Percentiles rank a stretch among this genome's conserved stretches.
Evolutionary conservation across 1,140 invertebrate genomes (phyloP).

Genomic region (Drosophila equinoxialis): DNA sequence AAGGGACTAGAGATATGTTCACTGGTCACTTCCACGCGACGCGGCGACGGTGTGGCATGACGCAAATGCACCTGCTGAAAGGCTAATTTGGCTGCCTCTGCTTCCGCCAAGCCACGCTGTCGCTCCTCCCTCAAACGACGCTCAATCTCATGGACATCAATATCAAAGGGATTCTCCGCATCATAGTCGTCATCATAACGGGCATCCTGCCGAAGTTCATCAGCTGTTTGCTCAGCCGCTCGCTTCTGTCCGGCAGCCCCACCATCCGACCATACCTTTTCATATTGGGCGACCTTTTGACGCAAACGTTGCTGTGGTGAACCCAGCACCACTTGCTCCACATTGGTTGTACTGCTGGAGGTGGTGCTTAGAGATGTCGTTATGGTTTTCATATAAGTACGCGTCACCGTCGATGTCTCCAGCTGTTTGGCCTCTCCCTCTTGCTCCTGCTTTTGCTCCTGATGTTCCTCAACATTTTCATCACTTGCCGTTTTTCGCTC

Average conservation of each 20-base stretch:
- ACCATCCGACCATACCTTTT: constrained; percentile 88
- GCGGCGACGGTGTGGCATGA: constrained; percentile 84
- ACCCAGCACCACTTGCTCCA: constrained; percentile 40
- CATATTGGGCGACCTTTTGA: constrained; percentile 90
- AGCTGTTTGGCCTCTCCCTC: constrained; percentile 55
- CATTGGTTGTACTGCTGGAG: constrained; percentile 45
- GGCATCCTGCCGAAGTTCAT: constrained; percentile 49
- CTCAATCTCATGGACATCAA: constrained; percentile 86
- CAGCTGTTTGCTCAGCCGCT: constrained; percentile 55
- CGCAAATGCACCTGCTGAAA: constrained; percentile 85
- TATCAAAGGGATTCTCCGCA: constrained; percentile 74
- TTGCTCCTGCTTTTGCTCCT: constrained; percentile 21
- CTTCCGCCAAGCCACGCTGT: constrained; percentile 83
- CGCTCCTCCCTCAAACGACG: constrained; percentile 85
- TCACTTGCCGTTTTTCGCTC: constrained; percentile 46
- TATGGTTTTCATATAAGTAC: constrained; percentile 75
- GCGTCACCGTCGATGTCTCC: constrained; percentile 76
- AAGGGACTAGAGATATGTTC: constrained; percentile 69
- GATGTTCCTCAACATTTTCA: constrained; percentile 41
- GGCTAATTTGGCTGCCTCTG: constrained; percentile 84
- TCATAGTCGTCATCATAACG: constrained; percentile 69
- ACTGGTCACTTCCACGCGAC: constrained; percentile 65
- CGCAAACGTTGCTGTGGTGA: constrained; percentile 85
- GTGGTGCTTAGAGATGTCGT: constrained; percentile 68
- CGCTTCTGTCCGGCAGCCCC: constrained; percentile 42